Evolutionary conservation across 2,888 invertebrate species (phyloP).

Genomic region (Heteromurus nitidus): DNA sequence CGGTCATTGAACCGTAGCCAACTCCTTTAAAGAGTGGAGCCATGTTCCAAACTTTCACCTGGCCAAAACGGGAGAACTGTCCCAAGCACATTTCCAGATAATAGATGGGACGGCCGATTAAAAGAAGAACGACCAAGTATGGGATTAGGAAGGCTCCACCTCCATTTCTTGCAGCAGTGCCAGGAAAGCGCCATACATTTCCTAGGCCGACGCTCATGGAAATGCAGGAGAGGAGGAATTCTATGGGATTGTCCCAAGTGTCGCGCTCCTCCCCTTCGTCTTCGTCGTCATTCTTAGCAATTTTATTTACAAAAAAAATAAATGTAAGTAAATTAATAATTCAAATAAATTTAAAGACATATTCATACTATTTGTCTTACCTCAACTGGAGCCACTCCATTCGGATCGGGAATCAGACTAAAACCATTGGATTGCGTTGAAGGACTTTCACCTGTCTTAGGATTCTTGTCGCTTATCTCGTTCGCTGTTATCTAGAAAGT

Average conservation of each 20-base stretch:
- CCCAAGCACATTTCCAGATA: conserved; percentile 77
- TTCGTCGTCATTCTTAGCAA: conserved; percentile 3
- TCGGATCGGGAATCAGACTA: neutral
- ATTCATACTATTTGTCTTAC: too few relatives aligned
- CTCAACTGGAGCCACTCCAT: too few relatives aligned
- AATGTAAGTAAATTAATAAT: too few relatives aligned
- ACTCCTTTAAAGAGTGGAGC: conserved; percentile 80
- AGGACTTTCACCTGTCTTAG: neutral
- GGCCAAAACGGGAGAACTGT: conserved; percentile 77
- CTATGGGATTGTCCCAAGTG: conserved; percentile 80
- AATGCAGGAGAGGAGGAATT: conserved; percentile 84
- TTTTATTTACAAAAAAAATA: too few relatives aligned
- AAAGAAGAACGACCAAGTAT: conserved; percentile 74
- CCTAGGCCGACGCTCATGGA: conserved; percentile 81
- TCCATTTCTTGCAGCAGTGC: conserved; percentile 41
- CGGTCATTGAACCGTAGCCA: conserved; percentile 77
- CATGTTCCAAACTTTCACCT: conserved; percentile 80
- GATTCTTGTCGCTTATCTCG: conserved; percentile 15
- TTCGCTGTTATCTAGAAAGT: conserved; percentile 16
- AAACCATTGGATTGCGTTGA: neutral
- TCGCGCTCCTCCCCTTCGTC: conserved; percentile 51
- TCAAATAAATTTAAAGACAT: too few relatives aligned
- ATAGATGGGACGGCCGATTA: conserved; percentile 75
- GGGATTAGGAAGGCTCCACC: conserved; percentile 74
- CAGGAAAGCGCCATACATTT: conserved; percentile 75